Evolutionary conservation across 2,113 vertebrate species (phyloP).

Genomic region (Oophaga pumilio): DNA sequence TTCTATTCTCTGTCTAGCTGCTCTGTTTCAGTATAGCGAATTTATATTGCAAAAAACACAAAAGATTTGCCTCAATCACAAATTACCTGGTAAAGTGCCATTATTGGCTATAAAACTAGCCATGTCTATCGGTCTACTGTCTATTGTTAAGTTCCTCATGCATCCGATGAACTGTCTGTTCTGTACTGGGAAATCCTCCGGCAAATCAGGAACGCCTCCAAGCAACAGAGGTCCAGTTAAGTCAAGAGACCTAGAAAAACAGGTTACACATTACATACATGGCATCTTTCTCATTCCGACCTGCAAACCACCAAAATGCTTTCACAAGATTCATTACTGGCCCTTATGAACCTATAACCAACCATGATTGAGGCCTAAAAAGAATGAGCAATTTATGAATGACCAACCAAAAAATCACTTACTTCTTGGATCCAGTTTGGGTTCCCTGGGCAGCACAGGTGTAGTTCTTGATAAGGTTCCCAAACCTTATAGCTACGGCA

Average conservation of each 20-base stretch:
- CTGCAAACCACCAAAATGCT: not conserved
- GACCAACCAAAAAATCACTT: constrained; percentile 59
- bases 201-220: constrained; percentile 92
- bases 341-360: not conserved
- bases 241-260: constrained; percentile 84
- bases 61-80: not conserved
- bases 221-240: constrained; percentile 92
- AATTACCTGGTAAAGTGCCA: constrained; percentile 85
- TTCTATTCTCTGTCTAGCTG: too few species aligned
- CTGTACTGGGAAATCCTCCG: constrained; percentile 91
- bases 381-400: not conserved
- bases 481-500: constrained; percentile 89
- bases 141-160: constrained; percentile 91
- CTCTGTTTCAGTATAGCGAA: not conserved
- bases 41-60: not conserved
- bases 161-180: constrained; percentile 94
- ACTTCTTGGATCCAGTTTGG: constrained; percentile 96
- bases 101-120: constrained; percentile 93
- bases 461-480: constrained; percentile 88
- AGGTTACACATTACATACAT: not conserved
- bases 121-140: constrained; percentile 88
- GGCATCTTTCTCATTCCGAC: not conserved
- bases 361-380: not conserved
- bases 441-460: constrained; percentile 94
- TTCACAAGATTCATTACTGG: not conserved